Conservation (phyloP, 1,140 invertebrate species). For the Pentalonia nigronervosa region DNA sequence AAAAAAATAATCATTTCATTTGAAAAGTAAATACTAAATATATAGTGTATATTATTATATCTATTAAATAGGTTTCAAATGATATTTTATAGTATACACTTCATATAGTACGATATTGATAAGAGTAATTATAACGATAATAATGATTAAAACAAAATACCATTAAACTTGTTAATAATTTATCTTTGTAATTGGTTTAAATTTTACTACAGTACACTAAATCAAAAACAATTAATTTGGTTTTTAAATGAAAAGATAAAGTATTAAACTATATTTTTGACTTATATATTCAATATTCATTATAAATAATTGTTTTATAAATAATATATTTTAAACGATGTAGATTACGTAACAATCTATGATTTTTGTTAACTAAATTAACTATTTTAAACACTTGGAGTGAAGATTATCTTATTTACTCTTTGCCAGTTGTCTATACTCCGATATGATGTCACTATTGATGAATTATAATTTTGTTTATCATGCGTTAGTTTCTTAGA, state of each 20-base stretch:
- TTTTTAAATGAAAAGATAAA: constrained; percentile 1
- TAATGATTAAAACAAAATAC: not conserved
- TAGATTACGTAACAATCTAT: not conserved
- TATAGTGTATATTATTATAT: not conserved
- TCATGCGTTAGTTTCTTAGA: not conserved
- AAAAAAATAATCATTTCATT: not conserved
- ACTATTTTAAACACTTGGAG: not conserved
- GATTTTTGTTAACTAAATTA: not conserved
- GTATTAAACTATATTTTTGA: not conserved
- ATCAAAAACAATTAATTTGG: constrained; percentile 17
- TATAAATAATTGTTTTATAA: constrained; percentile 9
- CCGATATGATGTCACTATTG: not conserved
- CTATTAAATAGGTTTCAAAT: not conserved
- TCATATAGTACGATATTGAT: not conserved
- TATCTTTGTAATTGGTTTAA: constrained; percentile 3
- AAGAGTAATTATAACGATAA: constrained; percentile 6
- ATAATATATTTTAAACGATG: not conserved
- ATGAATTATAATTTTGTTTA: not conserved
- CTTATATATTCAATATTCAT: constrained; percentile 19
- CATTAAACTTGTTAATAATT: constrained; percentile 7
- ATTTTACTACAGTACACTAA: not conserved
- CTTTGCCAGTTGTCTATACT: not conserved
- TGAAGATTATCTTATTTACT: not conserved
- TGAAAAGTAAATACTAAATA: constrained; percentile 1
- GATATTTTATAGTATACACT: not conserved